Evolutionary conservation across 1,140 invertebrate genomes (phyloP).

Genomic region (Psix sp.): DNA sequence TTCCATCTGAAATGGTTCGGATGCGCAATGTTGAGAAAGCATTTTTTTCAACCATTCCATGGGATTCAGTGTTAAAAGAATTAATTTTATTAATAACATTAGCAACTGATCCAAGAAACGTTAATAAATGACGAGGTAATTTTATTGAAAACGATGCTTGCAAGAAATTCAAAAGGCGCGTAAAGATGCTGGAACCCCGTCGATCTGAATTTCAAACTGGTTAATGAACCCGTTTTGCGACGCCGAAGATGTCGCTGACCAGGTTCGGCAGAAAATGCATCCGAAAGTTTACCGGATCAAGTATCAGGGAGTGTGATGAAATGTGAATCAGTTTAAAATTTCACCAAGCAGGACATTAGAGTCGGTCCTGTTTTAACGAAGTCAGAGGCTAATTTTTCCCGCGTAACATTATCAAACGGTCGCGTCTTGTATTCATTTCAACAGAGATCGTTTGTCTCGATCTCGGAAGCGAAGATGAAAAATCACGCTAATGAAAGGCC

Average conservation of each 20-base stretch:
- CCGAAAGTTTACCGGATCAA: slow-evolving; percentile 29
- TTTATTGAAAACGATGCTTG: not conserved
- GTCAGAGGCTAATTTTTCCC: slow-evolving; percentile 28
- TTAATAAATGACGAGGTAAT: not conserved
- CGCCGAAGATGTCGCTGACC: slow-evolving; percentile 35
- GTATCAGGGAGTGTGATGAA: slow-evolving; percentile 19
- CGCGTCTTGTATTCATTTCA: slow-evolving; percentile 22
- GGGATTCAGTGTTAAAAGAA: too few relatives aligned
- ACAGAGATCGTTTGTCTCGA: too few relatives aligned
- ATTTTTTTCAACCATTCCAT: too few relatives aligned
- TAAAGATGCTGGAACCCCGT: slow-evolving; percentile 3
- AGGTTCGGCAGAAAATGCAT: slow-evolving; percentile 18
- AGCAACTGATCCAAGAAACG: too few relatives aligned
- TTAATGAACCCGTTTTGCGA: slow-evolving; percentile 52
- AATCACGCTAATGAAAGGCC: too few relatives aligned
- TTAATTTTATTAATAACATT: too few relatives aligned
- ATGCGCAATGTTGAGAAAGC: too few relatives aligned
- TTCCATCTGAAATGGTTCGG: too few relatives aligned
- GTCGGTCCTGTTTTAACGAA: slow-evolving; percentile 8
- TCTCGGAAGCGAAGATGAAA: too few relatives aligned
- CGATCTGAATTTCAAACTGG: slow-evolving; percentile 50
- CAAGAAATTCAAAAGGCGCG: not conserved
- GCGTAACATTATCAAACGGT: slow-evolving; percentile 26
- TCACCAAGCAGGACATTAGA: slow-evolving; percentile 12
- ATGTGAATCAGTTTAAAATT: slow-evolving; percentile 33